Evolutionary conservation across 2,113 vertebrate species (phyloP).

Genomic region (Xiphias gladius): DNA sequence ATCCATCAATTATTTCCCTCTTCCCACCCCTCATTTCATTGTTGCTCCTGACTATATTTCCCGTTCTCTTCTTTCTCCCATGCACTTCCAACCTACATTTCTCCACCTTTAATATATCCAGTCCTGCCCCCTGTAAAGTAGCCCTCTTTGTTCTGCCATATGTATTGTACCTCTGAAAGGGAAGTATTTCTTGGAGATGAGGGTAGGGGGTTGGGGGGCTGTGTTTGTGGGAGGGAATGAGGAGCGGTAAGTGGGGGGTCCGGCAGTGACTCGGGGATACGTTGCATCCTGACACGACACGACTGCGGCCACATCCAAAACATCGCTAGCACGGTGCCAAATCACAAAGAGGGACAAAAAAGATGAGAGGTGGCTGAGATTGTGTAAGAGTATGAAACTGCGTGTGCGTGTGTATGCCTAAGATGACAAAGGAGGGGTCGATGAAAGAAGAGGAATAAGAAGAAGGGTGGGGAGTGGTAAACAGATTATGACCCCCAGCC

Average conservation of each 20-base stretch:
- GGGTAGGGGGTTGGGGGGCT: not conserved
- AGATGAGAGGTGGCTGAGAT: not conserved
- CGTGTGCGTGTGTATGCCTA: constrained; percentile 5
- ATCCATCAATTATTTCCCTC: not conserved
- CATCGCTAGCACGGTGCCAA: constrained; percentile 23
- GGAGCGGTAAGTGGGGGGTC: constrained; percentile 2
- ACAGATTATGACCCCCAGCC: constrained; percentile 65
- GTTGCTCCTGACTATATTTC: not conserved
- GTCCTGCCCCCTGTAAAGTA: not conserved
- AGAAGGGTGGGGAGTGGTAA: constrained; percentile 11
- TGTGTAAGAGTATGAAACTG: not conserved
- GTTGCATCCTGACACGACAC: constrained; percentile 48
- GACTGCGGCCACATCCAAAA: constrained; percentile 35
- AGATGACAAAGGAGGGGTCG: not conserved
- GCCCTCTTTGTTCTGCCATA: not conserved
- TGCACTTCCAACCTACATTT: not conserved
- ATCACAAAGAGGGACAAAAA: constrained; percentile 27
- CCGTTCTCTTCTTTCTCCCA: not conserved
- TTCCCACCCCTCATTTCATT: not conserved
- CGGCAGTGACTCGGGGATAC: constrained; percentile 54
- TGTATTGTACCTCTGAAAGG: not conserved
- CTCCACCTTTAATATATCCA: not conserved
- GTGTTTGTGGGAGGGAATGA: not conserved
- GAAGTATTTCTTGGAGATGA: not conserved
- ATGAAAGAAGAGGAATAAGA: constrained; percentile 16